Percentiles rank a stretch among this genome's conserved stretches.
Conservation (phyloP, 2,113 vertebrate genomes). For the Heloderma charlesbogerti region DNA sequence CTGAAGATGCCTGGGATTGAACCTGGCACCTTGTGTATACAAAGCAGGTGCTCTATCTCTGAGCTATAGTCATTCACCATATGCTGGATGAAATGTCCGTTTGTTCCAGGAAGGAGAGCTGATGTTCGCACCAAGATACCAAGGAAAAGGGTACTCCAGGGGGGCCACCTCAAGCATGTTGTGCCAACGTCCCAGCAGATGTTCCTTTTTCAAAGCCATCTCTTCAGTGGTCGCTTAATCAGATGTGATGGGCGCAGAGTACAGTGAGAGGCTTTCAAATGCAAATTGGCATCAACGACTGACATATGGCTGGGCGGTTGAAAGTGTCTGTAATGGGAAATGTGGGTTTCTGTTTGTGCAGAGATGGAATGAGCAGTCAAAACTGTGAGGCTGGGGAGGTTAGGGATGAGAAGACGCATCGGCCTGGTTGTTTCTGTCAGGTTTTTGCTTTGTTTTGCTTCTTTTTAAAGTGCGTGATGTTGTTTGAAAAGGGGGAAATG, state of each 20-base stretch:
- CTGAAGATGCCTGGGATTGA: neutral
- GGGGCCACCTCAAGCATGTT: neutral
- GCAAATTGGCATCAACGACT: conserved; percentile 43
- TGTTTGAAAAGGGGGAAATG: neutral
- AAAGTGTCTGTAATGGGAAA: conserved; percentile 17
- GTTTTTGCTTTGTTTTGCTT: neutral
- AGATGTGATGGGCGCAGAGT: conserved; percentile 19
- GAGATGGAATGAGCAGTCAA: neutral
- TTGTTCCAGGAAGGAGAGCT: neutral
- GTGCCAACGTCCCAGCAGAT: conserved; percentile 22
- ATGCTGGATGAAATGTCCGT: neutral
- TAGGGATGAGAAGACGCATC: neutral
- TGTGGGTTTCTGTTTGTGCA: conserved; percentile 22
- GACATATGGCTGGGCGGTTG: conserved; percentile 25
- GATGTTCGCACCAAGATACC: neutral
- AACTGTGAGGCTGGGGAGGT: neutral
- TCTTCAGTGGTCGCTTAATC: conserved; percentile 35
- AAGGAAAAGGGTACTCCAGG: neutral
- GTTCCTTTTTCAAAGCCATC: conserved; percentile 38
- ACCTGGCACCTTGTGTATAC: neutral
- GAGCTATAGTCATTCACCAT: too few relatives aligned
- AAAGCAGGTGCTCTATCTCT: neutral
- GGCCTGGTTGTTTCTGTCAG: neutral
- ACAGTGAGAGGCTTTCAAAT: conserved; percentile 48
- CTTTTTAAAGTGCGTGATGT: neutral